A percentile compares a stretch with the other conserved stretches of the same genome.
Evolutionary conservation across 2,113 vertebrate genomes (phyloP).

Genomic region (Tichodroma muraria): DNA sequence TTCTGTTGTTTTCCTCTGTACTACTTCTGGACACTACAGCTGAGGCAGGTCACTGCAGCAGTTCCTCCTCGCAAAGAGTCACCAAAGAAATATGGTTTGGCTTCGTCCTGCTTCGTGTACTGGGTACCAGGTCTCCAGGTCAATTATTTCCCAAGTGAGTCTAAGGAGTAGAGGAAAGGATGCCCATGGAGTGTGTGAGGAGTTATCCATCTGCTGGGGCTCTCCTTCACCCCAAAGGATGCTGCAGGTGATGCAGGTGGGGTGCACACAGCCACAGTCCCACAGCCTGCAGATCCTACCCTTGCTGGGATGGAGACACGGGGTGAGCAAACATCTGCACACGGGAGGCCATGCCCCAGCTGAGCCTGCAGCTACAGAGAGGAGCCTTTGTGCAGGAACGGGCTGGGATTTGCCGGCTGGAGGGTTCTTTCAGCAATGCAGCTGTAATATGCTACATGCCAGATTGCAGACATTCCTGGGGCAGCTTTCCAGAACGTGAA

Average conservation of each 20-base stretch:
- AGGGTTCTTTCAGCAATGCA: background rate
- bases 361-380: background rate
- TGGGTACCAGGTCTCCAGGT: background rate
- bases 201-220: background rate
- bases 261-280: background rate
- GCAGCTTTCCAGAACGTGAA: slow-evolving; percentile 17
- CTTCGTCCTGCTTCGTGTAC: background rate
- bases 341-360: background rate
- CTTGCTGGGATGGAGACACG: background rate
- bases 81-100: background rate
- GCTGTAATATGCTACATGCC: background rate
- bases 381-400: background rate
- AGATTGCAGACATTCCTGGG: slow-evolving; percentile 21
- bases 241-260: background rate
- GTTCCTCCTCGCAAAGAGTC: background rate
- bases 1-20: background rate
- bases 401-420: background rate
- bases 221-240: background rate
- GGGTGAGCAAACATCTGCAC: background rate
- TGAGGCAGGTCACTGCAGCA: background rate
- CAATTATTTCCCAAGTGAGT: background rate
- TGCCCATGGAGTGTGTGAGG: background rate
- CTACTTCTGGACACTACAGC: background rate
- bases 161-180: background rate
- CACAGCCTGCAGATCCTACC: background rate